Evolutionary conservation across 2,797 vertebrate species (phyloP).

Genomic region (Ceyx erithaca): DNA sequence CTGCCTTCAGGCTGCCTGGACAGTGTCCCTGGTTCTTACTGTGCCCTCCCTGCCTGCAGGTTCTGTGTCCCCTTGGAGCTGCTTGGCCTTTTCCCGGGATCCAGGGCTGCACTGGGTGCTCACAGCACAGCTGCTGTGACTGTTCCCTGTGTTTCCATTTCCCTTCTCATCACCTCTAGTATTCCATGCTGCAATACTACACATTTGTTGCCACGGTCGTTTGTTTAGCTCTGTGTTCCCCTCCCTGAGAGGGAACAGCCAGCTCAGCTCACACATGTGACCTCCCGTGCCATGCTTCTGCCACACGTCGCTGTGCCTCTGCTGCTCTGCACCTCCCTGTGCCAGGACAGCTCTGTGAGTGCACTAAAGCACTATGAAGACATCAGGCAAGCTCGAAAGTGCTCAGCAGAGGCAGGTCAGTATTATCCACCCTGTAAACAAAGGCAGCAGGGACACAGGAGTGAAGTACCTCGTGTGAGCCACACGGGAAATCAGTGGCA

Average conservation of each 20-base stretch:
- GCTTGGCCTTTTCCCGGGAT: not conserved
- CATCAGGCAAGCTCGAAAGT: not conserved
- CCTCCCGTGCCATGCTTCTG: not conserved
- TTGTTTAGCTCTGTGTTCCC: not conserved
- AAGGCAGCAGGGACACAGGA: not conserved
- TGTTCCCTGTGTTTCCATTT: not conserved
- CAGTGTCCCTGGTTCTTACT: too few species aligned
- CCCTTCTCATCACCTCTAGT: not conserved
- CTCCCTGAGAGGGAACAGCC: not conserved
- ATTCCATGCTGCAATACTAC: not conserved
- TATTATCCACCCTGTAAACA: not conserved
- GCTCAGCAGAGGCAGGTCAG: not conserved
- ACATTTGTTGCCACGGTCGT: not conserved
- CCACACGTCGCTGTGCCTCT: fast-evolving
- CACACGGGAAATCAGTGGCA: not conserved
- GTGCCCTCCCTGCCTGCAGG: not conserved
- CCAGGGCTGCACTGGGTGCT: not conserved
- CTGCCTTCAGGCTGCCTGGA: too few species aligned
- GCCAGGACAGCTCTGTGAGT: not conserved
- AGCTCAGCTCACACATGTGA: not conserved
- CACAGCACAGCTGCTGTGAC: not conserved
- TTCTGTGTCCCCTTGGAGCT: not conserved
- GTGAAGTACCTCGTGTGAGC: not conserved
- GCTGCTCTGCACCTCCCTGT: not conserved
- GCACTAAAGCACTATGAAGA: not conserved